A percentile compares a stretch with the other conserved stretches of the same genome.
phyloP scores from a whole-genome alignment of 2,113 vertebrate species.

The Nannobrachium achirus region DNA sequence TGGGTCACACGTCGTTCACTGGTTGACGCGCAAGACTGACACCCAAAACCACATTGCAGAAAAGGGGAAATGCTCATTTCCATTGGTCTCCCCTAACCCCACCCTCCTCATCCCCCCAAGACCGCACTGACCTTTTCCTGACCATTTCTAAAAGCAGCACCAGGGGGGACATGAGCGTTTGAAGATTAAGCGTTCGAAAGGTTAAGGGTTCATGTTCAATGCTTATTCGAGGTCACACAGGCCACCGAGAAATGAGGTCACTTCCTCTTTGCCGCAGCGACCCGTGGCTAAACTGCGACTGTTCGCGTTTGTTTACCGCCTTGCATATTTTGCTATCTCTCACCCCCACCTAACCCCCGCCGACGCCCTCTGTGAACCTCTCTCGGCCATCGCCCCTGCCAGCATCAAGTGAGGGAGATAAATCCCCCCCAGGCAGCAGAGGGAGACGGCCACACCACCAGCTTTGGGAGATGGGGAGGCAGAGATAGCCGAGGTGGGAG shows the following conservation, averaged over 20 bases:
- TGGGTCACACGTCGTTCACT: conserved; percentile 45
- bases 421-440: conserved; percentile 39
- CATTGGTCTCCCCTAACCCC: not conserved
- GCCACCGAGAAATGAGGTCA: conserved; percentile 47
- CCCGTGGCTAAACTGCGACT: conserved; percentile 18
- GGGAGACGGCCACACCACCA: not conserved
- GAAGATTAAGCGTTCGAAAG: too few species aligned
- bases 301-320: conserved; percentile 20
- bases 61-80: conserved; percentile 49
- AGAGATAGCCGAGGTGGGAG: not conserved
- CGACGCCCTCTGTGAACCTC: too few species aligned
- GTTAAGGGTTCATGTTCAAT: not conserved
- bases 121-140: conserved; percentile 27
- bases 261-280: conserved; percentile 27
- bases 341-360: conserved; percentile 12
- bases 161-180: conserved; percentile 12
- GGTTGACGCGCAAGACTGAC: conserved; percentile 46
- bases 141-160: conserved; percentile 20
- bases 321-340: conserved; percentile 4
- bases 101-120: not conserved
- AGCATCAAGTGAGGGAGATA: conserved; percentile 28
- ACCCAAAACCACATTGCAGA: conserved; percentile 48
- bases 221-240: conserved; percentile 19
- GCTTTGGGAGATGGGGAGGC: conserved; percentile 10
- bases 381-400: conserved; percentile 23